A percentile compares a stretch with the other conserved stretches of the same genome.
These are phyloP conservation scores for Samia ricini DNA, from an alignment of 1,140 invertebrate species.

Conservation along the genomic window DNA sequence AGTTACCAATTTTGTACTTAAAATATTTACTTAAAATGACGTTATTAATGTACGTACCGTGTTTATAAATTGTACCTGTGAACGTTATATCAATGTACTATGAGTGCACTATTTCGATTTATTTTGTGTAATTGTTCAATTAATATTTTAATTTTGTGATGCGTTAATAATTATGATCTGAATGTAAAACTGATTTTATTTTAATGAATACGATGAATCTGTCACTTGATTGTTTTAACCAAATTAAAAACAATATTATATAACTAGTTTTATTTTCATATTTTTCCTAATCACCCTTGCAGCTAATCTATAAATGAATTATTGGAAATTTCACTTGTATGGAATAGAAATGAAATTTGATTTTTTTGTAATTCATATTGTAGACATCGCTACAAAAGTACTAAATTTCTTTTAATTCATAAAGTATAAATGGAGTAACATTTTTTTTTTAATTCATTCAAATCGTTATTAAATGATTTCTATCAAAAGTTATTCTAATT, in stretches of 20 bases:
- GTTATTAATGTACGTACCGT: neutral
- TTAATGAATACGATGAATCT: neutral
- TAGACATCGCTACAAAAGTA: too few species aligned
- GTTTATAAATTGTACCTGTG: conserved; percentile 4
- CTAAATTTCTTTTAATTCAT: too few species aligned
- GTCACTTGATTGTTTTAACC: neutral
- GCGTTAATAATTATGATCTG: neutral
- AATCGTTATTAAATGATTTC: too few species aligned
- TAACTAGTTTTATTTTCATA: neutral
- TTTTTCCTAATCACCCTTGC: too few species aligned
- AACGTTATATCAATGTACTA: neutral
- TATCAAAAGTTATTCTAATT: too few species aligned
- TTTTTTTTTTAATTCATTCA: too few species aligned
- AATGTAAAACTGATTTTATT: neutral
- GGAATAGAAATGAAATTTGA: too few species aligned
- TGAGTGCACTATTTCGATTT: neutral
- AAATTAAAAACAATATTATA: neutral
- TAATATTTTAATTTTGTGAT: neutral
- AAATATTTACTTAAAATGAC: neutral
- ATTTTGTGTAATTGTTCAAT: neutral
- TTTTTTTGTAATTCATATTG: too few species aligned
- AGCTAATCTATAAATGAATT: too few species aligned
- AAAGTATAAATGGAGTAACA: too few species aligned
- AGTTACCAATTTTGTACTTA: neutral
- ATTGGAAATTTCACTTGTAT: too few species aligned